These are phyloP conservation scores for Xenus cinereus DNA, from an alignment of 2,113 vertebrate genomes.

Conservation along the genomic window DNA sequence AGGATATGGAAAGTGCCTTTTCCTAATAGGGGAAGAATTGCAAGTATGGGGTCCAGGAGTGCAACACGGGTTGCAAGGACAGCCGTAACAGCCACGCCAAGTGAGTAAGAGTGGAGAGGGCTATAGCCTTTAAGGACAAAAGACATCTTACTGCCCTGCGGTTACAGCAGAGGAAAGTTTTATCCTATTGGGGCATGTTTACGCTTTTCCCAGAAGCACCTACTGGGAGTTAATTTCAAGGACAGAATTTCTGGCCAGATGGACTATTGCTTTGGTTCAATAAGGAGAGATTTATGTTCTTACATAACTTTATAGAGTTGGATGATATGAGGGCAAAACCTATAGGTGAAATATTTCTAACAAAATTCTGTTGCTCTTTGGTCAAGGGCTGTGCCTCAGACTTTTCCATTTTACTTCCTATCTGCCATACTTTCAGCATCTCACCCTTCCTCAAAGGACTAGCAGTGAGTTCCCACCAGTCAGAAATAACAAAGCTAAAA, in stretches of 20 bases:
- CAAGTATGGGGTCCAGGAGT: neutral
- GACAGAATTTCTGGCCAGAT: neutral
- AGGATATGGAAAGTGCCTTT: neutral
- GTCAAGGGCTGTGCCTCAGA: accelerated
- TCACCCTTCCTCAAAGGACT: neutral
- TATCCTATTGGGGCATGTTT: neutral
- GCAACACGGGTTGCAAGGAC: neutral
- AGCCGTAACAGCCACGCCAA: accelerated
- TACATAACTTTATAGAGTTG: neutral
- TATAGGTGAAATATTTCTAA: neutral
- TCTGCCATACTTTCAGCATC: neutral
- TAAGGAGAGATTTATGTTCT: neutral
- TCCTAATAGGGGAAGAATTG: neutral
- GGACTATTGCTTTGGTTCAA: neutral
- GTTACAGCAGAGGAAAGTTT: neutral
- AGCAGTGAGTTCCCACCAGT: neutral
- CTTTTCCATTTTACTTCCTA: neutral
- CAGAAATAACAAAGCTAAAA: neutral
- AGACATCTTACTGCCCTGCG: neutral
- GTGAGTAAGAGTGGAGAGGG: neutral
- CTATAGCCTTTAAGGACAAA: neutral
- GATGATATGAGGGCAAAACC: neutral
- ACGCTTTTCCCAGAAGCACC: neutral
- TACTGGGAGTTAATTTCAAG: neutral
- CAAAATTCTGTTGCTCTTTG: neutral